Evolutionary conservation across 1,140 invertebrate genomes (phyloP).

Genomic region (Cardiocondyla obscurior): DNA sequence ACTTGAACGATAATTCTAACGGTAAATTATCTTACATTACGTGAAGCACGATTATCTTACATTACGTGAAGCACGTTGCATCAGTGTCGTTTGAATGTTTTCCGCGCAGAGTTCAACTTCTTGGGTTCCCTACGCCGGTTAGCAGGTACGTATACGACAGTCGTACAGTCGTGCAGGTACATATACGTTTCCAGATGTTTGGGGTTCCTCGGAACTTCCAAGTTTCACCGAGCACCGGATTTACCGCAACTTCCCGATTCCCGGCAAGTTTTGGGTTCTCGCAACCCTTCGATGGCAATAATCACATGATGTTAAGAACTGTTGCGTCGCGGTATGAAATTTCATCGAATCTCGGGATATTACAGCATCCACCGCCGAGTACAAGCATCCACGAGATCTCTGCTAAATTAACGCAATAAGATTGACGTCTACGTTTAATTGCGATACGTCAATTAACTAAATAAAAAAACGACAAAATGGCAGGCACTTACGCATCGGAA

Average conservation of each 20-base stretch:
- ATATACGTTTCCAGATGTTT: constrained; percentile 44
- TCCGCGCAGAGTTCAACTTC: constrained; percentile 3
- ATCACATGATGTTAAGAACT: constrained; percentile 25
- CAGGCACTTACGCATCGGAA: background rate
- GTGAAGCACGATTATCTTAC: no score
- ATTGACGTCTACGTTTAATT: background rate
- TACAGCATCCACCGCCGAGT: background rate
- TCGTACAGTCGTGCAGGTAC: no score
- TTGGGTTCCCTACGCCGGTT: background rate
- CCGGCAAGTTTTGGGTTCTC: constrained; percentile 18
- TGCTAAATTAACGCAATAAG: background rate
- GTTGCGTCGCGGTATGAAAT: constrained; percentile 14
- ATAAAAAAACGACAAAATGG: background rate
- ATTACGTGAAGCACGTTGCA: background rate
- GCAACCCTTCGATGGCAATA: constrained; percentile 1
- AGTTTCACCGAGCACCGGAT: constrained; percentile 30
- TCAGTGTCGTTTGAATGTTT: background rate
- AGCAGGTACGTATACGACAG: no score
- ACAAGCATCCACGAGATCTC: background rate
- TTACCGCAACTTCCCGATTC: constrained; percentile 30
- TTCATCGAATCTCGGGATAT: background rate
- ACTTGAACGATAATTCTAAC: background rate
- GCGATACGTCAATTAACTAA: background rate
- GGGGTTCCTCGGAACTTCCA: constrained; percentile 21
- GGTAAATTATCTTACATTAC: background rate